phyloP scores from a whole-genome alignment of 2,888 invertebrate species.

The Dolichomitus sp. region DNA sequence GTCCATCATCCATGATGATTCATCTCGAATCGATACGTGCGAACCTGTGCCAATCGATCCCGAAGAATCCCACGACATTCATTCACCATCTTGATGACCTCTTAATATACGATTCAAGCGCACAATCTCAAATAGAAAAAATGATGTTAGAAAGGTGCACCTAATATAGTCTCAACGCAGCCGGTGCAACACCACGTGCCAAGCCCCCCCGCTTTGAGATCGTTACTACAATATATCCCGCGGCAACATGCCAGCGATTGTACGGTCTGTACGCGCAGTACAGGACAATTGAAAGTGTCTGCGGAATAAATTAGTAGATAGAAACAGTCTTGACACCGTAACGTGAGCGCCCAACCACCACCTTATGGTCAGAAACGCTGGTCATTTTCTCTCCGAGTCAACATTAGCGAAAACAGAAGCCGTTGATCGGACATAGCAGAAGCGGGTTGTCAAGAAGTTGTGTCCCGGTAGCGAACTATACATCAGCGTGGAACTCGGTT shows the following conservation, averaged over 20 bases:
- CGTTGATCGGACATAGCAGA: slow-evolving; percentile 28
- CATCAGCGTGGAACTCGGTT: slow-evolving; percentile 17
- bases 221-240: slow-evolving; percentile 38
- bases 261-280: slow-evolving; percentile 17
- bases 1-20: slow-evolving; percentile 35
- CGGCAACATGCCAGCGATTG: slow-evolving; percentile 11
- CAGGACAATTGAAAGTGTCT: slow-evolving; percentile 63
- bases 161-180: slow-evolving; percentile 40
- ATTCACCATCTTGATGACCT: slow-evolving; percentile 45
- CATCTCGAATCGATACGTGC: slow-evolving; percentile 48
- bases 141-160: slow-evolving; percentile 42
- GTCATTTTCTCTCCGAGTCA: slow-evolving; percentile 36
- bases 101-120: slow-evolving; percentile 38
- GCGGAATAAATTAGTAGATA: slow-evolving; percentile 60
- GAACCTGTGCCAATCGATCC: slow-evolving; percentile 23
- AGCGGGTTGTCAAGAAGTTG: slow-evolving; percentile 52
- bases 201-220: slow-evolving; percentile 23
- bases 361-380: slow-evolving; percentile 37
- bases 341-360: slow-evolving; percentile 30
- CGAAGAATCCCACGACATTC: slow-evolving; percentile 58
- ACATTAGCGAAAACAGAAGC: slow-evolving; percentile 60
- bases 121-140: neutral
- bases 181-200: slow-evolving; percentile 59
- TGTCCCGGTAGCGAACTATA: neutral
- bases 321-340: slow-evolving; percentile 55